Conservation (phyloP, 2,888 invertebrate genomes). For the Flexamia atlantica region DNA sequence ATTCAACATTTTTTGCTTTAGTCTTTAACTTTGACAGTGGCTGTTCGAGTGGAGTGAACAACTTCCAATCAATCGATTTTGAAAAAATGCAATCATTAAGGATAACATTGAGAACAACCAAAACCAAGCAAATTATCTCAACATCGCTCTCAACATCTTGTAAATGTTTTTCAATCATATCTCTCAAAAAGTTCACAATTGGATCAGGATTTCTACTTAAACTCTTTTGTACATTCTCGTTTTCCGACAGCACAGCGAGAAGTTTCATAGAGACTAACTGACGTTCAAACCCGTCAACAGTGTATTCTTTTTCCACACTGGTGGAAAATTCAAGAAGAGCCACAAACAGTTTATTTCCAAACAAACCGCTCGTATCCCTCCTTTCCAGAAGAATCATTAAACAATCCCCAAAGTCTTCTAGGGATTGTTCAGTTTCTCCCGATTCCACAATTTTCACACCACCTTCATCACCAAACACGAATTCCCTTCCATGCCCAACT, state of each 20-base stretch:
- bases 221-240: conserved; percentile 72
- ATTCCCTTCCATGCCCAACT: conserved; percentile 71
- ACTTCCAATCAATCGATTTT: conserved; percentile 71
- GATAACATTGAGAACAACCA: conserved; percentile 74
- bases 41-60: conserved; percentile 72
- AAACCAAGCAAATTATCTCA: conserved; percentile 73
- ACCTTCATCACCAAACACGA: conserved; percentile 74
- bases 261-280: conserved; percentile 72
- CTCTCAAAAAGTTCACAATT: conserved; percentile 73
- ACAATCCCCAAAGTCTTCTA: conserved; percentile 75
- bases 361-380: conserved; percentile 70
- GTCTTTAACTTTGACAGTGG: conserved; percentile 71
- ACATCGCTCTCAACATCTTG: conserved; percentile 67
- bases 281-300: conserved; percentile 69
- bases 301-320: conserved; percentile 70
- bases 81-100: conserved; percentile 69
- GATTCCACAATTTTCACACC: conserved; percentile 71
- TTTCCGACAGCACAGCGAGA: conserved; percentile 73
- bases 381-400: conserved; percentile 74
- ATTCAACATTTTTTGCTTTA: conserved; percentile 70
- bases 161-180: conserved; percentile 71
- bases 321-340: conserved; percentile 67
- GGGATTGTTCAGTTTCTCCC: conserved; percentile 45
- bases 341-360: conserved; percentile 55
- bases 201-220: conserved; percentile 73